phyloP scores from a whole-genome alignment of 2,113 vertebrate genomes.

The Notechis scutatus region DNA sequence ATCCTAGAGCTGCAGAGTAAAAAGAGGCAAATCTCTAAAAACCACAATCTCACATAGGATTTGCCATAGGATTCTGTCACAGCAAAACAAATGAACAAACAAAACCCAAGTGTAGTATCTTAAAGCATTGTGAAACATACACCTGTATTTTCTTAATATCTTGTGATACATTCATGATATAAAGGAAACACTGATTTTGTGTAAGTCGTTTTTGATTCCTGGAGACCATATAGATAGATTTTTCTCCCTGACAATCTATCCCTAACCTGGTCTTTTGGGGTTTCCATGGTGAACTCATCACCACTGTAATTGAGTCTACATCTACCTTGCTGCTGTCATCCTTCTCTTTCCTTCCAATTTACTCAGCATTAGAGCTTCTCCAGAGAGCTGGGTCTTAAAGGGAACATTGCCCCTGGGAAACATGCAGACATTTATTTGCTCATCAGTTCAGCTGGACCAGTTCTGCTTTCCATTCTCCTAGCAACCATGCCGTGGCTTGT shows the following conservation, averaged over 20 bases:
- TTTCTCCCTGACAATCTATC: neutral
- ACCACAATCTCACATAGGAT: neutral
- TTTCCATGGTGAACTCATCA: neutral
- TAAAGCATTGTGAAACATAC: neutral
- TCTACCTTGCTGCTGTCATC: neutral
- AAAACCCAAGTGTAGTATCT: neutral
- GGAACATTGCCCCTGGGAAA: neutral
- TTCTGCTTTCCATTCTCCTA: neutral
- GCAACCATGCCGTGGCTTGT: neutral
- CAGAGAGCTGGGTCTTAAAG: neutral
- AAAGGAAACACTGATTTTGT: neutral
- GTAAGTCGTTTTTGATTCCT: neutral
- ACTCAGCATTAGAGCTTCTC: neutral
- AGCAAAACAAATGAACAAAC: neutral
- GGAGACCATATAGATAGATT: neutral
- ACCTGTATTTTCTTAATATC: neutral
- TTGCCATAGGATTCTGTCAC: neutral
- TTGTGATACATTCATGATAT: neutral
- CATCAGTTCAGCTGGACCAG: neutral
- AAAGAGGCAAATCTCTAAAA: neutral
- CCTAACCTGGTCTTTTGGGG: neutral
- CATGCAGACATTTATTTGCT: neutral
- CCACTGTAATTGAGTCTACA: neutral
- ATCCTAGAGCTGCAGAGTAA: neutral
- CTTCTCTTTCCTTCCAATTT: neutral